These are phyloP conservation scores for Scartelaos histophorus DNA, from an alignment of 2,113 vertebrate genomes.

Conservation along the genomic window DNA sequence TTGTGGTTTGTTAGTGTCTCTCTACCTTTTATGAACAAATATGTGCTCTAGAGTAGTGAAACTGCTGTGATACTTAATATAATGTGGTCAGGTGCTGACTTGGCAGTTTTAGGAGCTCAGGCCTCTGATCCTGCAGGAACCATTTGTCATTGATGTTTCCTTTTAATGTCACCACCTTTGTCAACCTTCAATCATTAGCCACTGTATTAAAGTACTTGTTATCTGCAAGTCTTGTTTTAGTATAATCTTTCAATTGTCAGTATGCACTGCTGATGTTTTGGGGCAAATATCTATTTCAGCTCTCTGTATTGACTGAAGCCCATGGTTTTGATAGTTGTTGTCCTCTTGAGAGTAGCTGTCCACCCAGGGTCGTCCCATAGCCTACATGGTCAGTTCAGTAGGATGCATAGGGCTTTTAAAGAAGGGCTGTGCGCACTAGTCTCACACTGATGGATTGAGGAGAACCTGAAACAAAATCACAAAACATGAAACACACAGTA, in stretches of 20 bases:
- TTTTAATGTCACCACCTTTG: background rate
- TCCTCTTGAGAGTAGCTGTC: background rate
- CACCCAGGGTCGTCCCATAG: background rate
- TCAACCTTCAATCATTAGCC: background rate
- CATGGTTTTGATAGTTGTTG: background rate
- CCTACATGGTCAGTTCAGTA: background rate
- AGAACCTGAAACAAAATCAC: too few species aligned
- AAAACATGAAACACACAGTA: too few species aligned
- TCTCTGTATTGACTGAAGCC: background rate
- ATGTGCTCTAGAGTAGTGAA: slow-evolving; percentile 45
- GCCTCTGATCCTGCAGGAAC: slow-evolving; percentile 9
- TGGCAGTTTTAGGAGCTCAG: slow-evolving; percentile 27
- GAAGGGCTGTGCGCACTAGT: background rate
- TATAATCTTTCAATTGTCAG: background rate
- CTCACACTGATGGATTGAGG: too few species aligned
- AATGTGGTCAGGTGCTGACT: slow-evolving; percentile 48
- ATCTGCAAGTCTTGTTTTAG: background rate
- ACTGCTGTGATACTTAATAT: slow-evolving; percentile 56
- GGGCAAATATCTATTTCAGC: background rate
- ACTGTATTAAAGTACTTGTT: background rate
- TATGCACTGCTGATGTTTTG: background rate
- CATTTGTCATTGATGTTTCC: slow-evolving; percentile 19
- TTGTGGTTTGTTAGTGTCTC: slow-evolving; percentile 4
- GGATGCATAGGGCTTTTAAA: background rate
- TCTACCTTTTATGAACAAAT: slow-evolving; percentile 10